These are phyloP conservation scores for Microplitis manilae DNA, from an alignment of 2,888 invertebrate genomes.

Conservation along the genomic window DNA sequence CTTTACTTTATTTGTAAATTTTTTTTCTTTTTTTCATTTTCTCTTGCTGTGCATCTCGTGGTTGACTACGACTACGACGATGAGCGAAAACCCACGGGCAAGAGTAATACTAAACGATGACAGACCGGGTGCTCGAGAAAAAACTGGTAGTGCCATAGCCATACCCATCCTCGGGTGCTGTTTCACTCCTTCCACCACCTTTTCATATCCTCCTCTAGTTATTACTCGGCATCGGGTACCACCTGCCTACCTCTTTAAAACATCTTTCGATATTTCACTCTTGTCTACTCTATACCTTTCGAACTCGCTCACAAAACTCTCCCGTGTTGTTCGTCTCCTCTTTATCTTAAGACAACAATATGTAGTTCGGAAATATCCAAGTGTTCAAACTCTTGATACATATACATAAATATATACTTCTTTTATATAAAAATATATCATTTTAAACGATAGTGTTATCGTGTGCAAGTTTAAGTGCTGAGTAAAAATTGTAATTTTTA, in stretches of 20 bases:
- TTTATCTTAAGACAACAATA: neutral
- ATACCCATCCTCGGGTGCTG: conserved; percentile 34
- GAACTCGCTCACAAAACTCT: neutral
- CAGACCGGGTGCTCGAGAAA: conserved; percentile 26
- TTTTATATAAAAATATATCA: no score
- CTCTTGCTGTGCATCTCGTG: neutral
- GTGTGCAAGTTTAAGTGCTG: no score
- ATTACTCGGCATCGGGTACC: conserved; percentile 36
- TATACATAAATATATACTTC: no score
- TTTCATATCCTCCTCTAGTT: conserved; percentile 18
- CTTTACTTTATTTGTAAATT: neutral
- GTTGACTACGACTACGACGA: conserved; percentile 19
- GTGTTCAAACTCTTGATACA: no score
- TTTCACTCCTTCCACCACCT: conserved; percentile 8
- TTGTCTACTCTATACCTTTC: conserved; percentile 13
- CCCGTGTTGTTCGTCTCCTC: neutral
- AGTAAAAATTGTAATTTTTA: no score
- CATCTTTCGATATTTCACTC: conserved; percentile 22
- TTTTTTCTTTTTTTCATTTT: neutral
- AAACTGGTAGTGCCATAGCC: conserved; percentile 30
- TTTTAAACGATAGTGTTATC: no score
- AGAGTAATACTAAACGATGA: conserved; percentile 36
- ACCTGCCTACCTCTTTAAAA: conserved; percentile 35
- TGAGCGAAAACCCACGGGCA: conserved; percentile 16
- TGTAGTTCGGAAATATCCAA: no score